Evolutionary conservation across 1,140 invertebrate genomes (phyloP).

Genomic region (Schlechtendalia chinensis): DNA sequence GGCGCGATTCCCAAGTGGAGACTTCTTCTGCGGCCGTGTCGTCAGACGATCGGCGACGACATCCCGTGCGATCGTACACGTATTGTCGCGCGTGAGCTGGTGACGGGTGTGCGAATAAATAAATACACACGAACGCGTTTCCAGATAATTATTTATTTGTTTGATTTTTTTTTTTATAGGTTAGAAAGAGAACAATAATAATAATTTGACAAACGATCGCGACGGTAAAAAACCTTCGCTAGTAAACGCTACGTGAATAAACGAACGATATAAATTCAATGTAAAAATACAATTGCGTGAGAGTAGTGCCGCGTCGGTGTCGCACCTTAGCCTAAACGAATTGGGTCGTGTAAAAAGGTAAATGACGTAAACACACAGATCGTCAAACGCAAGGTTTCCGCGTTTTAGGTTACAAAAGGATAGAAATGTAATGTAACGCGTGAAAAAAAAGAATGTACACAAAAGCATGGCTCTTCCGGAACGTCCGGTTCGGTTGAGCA

Average conservation of each 20-base stretch:
- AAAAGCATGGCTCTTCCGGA: no score
- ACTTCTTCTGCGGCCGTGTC: no score
- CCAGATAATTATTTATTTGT: not conserved
- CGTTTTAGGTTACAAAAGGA: not conserved
- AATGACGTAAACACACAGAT: not conserved
- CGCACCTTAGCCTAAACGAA: not conserved
- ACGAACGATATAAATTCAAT: no score
- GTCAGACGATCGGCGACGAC: no score
- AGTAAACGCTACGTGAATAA: not conserved
- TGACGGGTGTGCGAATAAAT: not conserved
- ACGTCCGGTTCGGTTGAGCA: no score
- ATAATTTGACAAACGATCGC: not conserved
- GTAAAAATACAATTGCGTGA: not conserved
- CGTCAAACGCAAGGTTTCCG: not conserved
- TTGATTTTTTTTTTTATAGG: no score
- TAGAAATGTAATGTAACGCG: no score
- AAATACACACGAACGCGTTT: not conserved
- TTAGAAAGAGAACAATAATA: not conserved
- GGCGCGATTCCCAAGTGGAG: no score
- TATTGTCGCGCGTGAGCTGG: no score
- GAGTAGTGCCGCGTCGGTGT: not conserved
- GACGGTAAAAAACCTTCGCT: conserved; percentile 24
- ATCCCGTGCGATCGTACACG: no score
- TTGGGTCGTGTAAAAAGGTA: no score
- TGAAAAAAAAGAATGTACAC: no score